Conservation (phyloP, 2,888 invertebrate species). For the Neoaliturus tenellus region DNA sequence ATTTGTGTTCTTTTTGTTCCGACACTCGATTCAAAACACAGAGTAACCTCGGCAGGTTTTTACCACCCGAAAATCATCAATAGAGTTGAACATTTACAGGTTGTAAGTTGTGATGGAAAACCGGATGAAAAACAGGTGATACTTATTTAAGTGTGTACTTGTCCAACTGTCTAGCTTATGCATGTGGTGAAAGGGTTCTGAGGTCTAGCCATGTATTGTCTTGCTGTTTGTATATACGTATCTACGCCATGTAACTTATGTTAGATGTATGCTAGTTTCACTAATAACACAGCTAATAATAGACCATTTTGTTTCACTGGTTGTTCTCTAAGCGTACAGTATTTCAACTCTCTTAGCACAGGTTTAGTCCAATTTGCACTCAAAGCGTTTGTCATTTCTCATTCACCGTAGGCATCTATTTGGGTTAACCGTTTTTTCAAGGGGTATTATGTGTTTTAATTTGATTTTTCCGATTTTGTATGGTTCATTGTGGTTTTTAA, state of each 20-base stretch:
- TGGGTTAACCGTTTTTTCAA: background rate
- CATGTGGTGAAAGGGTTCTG: slow-evolving; percentile 43
- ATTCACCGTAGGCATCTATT: slow-evolving; percentile 18
- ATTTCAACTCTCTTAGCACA: slow-evolving; percentile 42
- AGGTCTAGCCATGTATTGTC: slow-evolving; percentile 43
- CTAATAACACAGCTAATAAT: slow-evolving; percentile 45
- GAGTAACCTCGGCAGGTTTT: background rate
- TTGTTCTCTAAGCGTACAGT: slow-evolving; percentile 11
- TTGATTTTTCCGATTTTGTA: background rate
- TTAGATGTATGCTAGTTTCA: slow-evolving; percentile 42
- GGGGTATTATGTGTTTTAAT: background rate
- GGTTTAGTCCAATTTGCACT: slow-evolving; percentile 39
- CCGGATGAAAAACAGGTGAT: slow-evolving; percentile 30
- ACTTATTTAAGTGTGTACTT: slow-evolving; percentile 29
- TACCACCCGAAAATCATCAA: background rate
- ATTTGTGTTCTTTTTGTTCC: background rate
- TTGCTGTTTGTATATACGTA: slow-evolving; percentile 44
- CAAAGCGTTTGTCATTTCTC: background rate
- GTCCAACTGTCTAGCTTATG: slow-evolving; percentile 44
- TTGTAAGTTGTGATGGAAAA: background rate
- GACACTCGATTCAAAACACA: background rate
- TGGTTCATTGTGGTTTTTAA: background rate
- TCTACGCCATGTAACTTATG: slow-evolving; percentile 37
- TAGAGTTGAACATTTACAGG: background rate
- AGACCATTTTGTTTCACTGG: slow-evolving; percentile 35